These are phyloP conservation scores for Craseonycteris thonglongyai DNA, from an alignment of 2,113 vertebrate species.

Conservation along the genomic window DNA sequence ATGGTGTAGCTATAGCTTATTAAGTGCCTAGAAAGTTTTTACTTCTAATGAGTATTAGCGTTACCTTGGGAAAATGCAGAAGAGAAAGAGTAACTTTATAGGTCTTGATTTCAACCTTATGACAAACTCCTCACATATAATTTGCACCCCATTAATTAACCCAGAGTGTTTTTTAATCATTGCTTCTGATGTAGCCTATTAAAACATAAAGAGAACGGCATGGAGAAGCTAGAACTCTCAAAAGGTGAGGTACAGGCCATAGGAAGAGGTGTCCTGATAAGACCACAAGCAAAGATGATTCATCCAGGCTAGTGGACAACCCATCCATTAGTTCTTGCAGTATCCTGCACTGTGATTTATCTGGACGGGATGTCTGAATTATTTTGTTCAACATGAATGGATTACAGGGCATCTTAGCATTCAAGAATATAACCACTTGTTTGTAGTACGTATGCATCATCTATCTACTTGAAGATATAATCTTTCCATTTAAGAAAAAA, in stretches of 20 bases:
- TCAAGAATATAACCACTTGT: not conserved
- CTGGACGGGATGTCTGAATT: not conserved
- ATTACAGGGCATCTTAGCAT: not conserved
- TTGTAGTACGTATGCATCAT: not conserved
- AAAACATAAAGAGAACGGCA: constrained; percentile 29
- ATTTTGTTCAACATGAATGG: not conserved
- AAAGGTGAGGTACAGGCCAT: not conserved
- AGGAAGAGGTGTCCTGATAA: not conserved
- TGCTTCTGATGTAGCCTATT: constrained; percentile 40
- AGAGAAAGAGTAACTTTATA: not conserved
- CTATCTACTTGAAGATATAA: not conserved
- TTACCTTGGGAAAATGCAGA: constrained; percentile 42
- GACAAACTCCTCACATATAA: constrained; percentile 36
- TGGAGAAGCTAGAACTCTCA: not conserved
- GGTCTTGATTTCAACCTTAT: constrained; percentile 32
- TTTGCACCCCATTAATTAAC: constrained; percentile 64
- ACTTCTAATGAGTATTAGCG: not conserved
- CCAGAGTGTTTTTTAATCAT: constrained; percentile 1
- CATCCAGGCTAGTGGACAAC: not conserved
- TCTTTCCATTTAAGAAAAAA: not conserved
- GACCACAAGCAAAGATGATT: not conserved
- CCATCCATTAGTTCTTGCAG: not conserved
- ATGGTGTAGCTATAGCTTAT: not conserved
- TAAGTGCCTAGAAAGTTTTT: not conserved
- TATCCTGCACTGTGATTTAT: not conserved